phyloP scores from a whole-genome alignment of 2,888 invertebrate genomes.

The Nasonovia ribisnigri region DNA sequence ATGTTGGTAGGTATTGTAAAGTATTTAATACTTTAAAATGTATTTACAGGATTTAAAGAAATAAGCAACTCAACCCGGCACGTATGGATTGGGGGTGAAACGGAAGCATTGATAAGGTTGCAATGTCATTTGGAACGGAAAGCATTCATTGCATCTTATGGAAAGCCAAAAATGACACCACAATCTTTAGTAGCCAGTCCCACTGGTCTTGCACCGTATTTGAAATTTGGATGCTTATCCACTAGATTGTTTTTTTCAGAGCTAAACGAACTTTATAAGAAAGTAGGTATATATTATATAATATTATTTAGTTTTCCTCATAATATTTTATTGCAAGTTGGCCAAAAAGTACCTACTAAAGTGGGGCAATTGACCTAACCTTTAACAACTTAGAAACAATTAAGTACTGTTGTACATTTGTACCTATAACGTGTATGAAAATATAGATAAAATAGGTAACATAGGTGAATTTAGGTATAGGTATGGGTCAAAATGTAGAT shows the following conservation, averaged over 20 bases:
- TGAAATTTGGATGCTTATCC: constrained; percentile 88
- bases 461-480: no score
- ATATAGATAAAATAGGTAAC: not conserved
- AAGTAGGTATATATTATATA: constrained; percentile 70
- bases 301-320: not conserved
- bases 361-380: not conserved
- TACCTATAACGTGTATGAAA: not conserved
- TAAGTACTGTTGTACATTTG: not conserved
- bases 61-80: not conserved
- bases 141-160: constrained; percentile 92
- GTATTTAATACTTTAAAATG: constrained; percentile 3
- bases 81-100: constrained; percentile 86
- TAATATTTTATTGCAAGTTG: not conserved
- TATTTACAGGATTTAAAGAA: constrained; percentile 77
- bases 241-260: constrained; percentile 87
- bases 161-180: constrained; percentile 89
- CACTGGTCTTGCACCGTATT: constrained; percentile 87
- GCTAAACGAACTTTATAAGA: constrained; percentile 77
- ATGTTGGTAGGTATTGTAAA: no score
- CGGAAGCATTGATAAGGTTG: constrained; percentile 74
- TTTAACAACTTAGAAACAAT: not conserved
- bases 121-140: constrained; percentile 85
- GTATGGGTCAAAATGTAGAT: no score
- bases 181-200: constrained; percentile 86
- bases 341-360: not conserved